A percentile compares a stretch with the other conserved stretches of the same genome.
phyloP scores from a whole-genome alignment of 2,113 vertebrate genomes.

The Phyllopteryx taeniolatus region DNA sequence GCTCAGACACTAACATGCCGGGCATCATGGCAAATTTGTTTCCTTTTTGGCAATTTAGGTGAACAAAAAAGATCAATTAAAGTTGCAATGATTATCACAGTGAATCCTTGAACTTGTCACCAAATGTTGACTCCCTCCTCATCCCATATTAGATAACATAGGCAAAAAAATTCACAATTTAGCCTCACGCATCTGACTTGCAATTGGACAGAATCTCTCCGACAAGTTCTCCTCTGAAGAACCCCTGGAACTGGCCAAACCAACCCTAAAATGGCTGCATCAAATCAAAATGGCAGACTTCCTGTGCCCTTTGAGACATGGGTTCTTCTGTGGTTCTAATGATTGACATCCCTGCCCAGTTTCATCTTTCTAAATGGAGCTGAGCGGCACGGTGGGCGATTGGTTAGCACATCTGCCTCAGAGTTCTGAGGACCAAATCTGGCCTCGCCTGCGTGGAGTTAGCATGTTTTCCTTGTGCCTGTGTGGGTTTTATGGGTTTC shows the following conservation, averaged over 20 bases:
- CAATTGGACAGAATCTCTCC: neutral
- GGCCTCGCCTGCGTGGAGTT: too few relatives aligned
- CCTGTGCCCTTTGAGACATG: neutral
- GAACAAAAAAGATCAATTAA: constrained; percentile 46
- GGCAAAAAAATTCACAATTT: neutral
- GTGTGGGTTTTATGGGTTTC: too few relatives aligned
- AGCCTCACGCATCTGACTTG: neutral
- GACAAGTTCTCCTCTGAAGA: neutral
- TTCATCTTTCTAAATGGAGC: neutral
- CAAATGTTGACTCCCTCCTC: neutral
- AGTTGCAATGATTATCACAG: neutral
- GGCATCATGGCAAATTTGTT: constrained; percentile 51
- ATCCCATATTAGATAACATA: too few relatives aligned
- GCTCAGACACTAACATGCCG: constrained; percentile 56
- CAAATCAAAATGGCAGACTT: neutral
- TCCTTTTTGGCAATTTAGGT: constrained; percentile 69
- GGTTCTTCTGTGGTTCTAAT: neutral
- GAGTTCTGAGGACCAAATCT: too few relatives aligned
- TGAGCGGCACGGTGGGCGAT: too few relatives aligned
- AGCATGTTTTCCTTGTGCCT: too few relatives aligned
- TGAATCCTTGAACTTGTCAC: neutral
- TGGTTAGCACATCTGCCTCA: too few relatives aligned
- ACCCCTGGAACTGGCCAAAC: neutral
- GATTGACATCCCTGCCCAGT: neutral
- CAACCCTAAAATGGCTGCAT: neutral